Evolutionary conservation across 2,888 invertebrate species (phyloP).

Genomic region (Drosophila robusta): DNA sequence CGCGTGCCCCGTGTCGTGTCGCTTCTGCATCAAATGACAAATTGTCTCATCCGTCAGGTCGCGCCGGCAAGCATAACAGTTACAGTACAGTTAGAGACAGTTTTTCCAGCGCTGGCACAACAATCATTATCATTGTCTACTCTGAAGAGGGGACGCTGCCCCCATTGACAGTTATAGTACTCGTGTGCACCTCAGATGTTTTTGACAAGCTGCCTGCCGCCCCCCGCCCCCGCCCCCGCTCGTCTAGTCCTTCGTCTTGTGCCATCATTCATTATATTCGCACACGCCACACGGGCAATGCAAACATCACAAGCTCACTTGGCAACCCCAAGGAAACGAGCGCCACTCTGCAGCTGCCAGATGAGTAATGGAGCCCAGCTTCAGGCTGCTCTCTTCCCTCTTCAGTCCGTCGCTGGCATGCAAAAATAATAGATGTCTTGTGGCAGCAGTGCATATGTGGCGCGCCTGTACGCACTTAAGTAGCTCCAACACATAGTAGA

Average conservation of each 20-base stretch:
- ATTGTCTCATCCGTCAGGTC: conserved; percentile 76
- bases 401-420: conserved; percentile 30
- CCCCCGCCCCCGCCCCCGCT: conserved; percentile 36
- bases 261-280: conserved; percentile 77
- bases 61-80: conserved; percentile 24
- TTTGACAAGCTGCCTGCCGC: conserved; percentile 67
- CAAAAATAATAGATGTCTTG: conserved; percentile 40
- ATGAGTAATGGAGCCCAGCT: conserved; percentile 66
- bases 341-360: conserved; percentile 26
- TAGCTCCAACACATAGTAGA: not conserved
- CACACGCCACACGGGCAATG: conserved; percentile 40
- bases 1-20: conserved; percentile 37
- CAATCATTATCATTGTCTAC: conserved; percentile 79
- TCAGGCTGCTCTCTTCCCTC: conserved; percentile 14
- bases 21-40: conserved; percentile 77
- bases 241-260: conserved; percentile 12
- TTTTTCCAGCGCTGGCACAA: conserved; percentile 19
- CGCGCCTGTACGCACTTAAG: conserved; percentile 3
- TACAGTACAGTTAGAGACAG: conserved; percentile 19
- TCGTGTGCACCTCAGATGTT: conserved; percentile 56
- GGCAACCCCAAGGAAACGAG: conserved; percentile 22
- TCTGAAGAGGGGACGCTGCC: conserved; percentile 41
- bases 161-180: conserved; percentile 47
- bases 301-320: conserved; percentile 59
- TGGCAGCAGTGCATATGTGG: conserved; percentile 15